Conservation (phyloP, 2,797 vertebrate species). For the Microctenopoma stevenorrisi region DNA sequence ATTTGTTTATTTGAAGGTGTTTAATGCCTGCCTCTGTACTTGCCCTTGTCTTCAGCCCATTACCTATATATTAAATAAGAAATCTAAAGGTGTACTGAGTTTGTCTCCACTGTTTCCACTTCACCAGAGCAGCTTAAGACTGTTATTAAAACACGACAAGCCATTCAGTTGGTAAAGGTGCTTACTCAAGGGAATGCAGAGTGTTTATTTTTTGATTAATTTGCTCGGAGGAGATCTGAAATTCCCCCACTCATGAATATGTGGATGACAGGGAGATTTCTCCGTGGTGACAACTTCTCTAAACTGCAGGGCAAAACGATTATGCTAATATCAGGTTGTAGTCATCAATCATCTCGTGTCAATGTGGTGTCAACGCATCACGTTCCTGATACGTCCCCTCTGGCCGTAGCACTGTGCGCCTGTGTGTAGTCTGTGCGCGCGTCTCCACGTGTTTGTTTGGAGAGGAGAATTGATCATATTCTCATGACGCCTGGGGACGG, state of each 20-base stretch:
- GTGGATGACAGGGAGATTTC: slow-evolving; percentile 86
- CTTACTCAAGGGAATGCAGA: slow-evolving; percentile 77
- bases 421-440: slow-evolving; percentile 24
- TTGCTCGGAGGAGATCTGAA: slow-evolving; percentile 78
- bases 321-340: slow-evolving; percentile 89
- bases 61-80: not conserved
- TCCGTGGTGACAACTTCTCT: slow-evolving; percentile 89
- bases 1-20: slow-evolving; percentile 9
- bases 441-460: slow-evolving; percentile 53
- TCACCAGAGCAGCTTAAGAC: slow-evolving; percentile 52
- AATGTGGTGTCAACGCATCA: slow-evolving; percentile 83
- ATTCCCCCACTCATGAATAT: slow-evolving; percentile 78
- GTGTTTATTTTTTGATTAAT: slow-evolving; percentile 82
- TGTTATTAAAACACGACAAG: slow-evolving; percentile 80
- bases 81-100: slow-evolving; percentile 2
- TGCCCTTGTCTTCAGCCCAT: not conserved
- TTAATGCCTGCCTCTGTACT: slow-evolving; percentile 3
- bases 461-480: slow-evolving; percentile 88
- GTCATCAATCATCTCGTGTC: slow-evolving; percentile 99
- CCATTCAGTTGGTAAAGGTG: slow-evolving; percentile 79
- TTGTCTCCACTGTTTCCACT: slow-evolving; percentile 32
- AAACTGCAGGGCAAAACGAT: slow-evolving; percentile 98
- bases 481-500: slow-evolving; percentile 90
- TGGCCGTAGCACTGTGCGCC: slow-evolving; percentile 55
- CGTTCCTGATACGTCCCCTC: slow-evolving; percentile 72